These are phyloP conservation scores for Sebastes variabilis DNA, from an alignment of 2,797 vertebrate species.

Conservation along the genomic window DNA sequence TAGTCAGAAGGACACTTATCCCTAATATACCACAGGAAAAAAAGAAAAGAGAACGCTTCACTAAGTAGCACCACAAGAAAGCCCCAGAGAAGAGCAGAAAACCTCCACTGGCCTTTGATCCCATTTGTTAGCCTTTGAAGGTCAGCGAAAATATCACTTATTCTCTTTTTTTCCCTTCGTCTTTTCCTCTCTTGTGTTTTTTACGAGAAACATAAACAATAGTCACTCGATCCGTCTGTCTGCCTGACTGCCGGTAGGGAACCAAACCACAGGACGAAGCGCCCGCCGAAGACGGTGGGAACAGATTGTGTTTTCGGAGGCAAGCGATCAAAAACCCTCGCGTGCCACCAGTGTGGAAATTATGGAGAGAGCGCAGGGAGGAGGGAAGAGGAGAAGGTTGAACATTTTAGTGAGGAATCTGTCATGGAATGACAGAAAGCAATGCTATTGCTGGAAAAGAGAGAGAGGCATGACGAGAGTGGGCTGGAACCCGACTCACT, in stretches of 20 bases:
- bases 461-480: slow-evolving; percentile 72
- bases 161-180: slow-evolving; percentile 52
- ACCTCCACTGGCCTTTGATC: slow-evolving; percentile 75
- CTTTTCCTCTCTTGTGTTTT: slow-evolving; percentile 59
- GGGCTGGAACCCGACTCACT: slow-evolving; percentile 61
- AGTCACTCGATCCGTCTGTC: slow-evolving; percentile 75
- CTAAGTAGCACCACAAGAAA: slow-evolving; percentile 70
- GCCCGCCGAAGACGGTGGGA: slow-evolving; percentile 65
- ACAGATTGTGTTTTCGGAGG: slow-evolving; percentile 80
- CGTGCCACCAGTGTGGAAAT: slow-evolving; percentile 83
- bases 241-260: slow-evolving; percentile 66
- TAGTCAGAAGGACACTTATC: slow-evolving; percentile 61
- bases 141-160: slow-evolving; percentile 75
- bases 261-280: slow-evolving; percentile 68
- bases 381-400: slow-evolving; percentile 73
- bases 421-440: slow-evolving; percentile 82
- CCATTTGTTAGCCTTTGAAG: slow-evolving; percentile 73
- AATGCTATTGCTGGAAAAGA: slow-evolving; percentile 78
- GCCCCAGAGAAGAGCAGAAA: slow-evolving; percentile 55
- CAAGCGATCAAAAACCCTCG: slow-evolving; percentile 81
- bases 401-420: slow-evolving; percentile 81
- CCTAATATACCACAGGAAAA: slow-evolving; percentile 62
- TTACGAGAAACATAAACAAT: slow-evolving; percentile 79
- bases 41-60: slow-evolving; percentile 39
- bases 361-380: slow-evolving; percentile 65